A percentile compares a stretch with the other conserved stretches of the same genome.
phyloP scores from a whole-genome alignment of 2,888 invertebrate species.

The Operophtera brumata region DNA sequence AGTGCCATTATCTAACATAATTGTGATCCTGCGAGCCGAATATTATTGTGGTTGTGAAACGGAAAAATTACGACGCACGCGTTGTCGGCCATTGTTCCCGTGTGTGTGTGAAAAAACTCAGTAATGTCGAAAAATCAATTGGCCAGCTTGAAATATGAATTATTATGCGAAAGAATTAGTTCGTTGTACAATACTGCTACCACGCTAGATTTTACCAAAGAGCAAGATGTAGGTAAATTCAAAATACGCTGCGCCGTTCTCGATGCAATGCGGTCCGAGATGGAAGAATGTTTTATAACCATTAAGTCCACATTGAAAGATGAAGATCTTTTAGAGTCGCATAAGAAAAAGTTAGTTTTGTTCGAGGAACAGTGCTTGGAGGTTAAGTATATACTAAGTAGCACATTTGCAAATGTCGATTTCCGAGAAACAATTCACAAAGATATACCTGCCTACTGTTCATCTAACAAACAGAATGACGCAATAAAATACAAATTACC shows the following conservation, averaged over 20 bases:
- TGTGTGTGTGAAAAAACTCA: too few species aligned
- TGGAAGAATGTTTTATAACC: neutral
- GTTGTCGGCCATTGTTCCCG: too few species aligned
- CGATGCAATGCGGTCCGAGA: neutral
- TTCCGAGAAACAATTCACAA: neutral
- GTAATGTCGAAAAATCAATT: too few species aligned
- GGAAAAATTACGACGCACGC: too few species aligned
- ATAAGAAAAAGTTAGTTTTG: neutral
- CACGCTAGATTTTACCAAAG: neutral
- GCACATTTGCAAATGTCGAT: neutral
- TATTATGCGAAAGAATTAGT: too few species aligned
- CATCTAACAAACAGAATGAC: too few species aligned
- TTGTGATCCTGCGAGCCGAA: too few species aligned
- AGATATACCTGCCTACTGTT: neutral
- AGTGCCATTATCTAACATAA: too few species aligned
- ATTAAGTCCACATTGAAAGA: neutral
- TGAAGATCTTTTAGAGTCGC: too few species aligned
- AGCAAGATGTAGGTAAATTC: neutral
- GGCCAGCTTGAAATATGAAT: too few species aligned
- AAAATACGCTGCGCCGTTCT: neutral
- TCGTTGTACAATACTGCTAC: neutral
- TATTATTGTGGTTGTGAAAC: too few species aligned
- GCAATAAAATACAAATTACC: neutral
- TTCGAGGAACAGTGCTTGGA: neutral
- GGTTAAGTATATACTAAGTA: too few species aligned